Conservation (phyloP, 2,797 vertebrate genomes). For the Serranus cabrilla region DNA sequence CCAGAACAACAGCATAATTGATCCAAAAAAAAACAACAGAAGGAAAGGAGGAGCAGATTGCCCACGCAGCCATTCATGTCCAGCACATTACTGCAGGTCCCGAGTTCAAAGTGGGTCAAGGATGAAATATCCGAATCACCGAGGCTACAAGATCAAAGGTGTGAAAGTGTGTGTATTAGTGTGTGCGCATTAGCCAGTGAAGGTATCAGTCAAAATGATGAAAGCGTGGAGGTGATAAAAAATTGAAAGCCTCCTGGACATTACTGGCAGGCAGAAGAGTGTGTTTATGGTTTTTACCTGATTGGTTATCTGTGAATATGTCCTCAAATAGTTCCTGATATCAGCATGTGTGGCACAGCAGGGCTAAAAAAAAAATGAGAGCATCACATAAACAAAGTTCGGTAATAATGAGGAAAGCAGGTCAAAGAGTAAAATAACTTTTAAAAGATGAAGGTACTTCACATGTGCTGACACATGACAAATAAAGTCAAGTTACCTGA, state of each 20-base stretch:
- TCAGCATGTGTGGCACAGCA: conserved; percentile 38
- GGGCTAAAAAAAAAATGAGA: neutral
- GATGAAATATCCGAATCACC: conserved; percentile 64
- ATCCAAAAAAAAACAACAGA: conserved; percentile 72
- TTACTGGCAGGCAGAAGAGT: conserved; percentile 47
- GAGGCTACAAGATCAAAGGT: conserved; percentile 60
- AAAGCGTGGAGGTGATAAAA: conserved; percentile 59
- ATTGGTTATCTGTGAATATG: conserved; percentile 53
- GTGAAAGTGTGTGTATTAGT: conserved; percentile 27
- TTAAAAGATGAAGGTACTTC: conserved; percentile 4
- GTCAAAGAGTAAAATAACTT: conserved; percentile 12
- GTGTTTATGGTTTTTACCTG: conserved; percentile 56
- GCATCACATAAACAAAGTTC: conserved; percentile 8
- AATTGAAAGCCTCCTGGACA: conserved; percentile 58
- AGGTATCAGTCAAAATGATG: conserved; percentile 59
- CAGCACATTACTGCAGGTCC: conserved; percentile 62
- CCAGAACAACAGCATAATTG: conserved; percentile 58
- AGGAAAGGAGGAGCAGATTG: conserved; percentile 78
- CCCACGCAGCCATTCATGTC: conserved; percentile 71
- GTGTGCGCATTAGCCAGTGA: conserved; percentile 24
- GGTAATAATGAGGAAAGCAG: neutral
- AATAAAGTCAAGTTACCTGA: neutral
- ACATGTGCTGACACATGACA: neutral
- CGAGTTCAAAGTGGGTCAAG: conserved; percentile 76
- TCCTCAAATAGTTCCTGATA: conserved; percentile 39